Evolutionary conservation across 2,797 vertebrate genomes (phyloP).

Genomic region (Potorous gilbertii): DNA sequence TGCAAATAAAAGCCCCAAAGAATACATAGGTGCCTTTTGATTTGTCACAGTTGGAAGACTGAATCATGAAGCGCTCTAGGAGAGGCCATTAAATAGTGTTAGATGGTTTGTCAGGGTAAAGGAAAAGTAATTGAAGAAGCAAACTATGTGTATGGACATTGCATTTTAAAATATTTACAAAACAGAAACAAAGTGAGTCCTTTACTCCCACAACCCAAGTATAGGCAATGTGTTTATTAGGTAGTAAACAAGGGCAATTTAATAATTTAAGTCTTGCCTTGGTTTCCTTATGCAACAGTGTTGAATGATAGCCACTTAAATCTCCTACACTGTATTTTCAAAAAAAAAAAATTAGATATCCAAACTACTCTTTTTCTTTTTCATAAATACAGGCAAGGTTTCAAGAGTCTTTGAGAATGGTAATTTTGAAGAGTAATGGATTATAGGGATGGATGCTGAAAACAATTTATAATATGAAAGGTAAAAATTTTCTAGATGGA

Average conservation of each 20-base stretch:
- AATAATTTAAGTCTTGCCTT: conserved; percentile 60
- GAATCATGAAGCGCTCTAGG: conserved; percentile 62
- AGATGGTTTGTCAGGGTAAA: conserved; percentile 67
- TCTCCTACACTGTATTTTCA: conserved; percentile 7
- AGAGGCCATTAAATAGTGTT: conserved; percentile 62
- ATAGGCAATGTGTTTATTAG: conserved; percentile 41
- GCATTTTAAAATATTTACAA: conserved; percentile 72
- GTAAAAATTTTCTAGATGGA: background rate
- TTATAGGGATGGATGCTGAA: background rate
- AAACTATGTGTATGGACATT: conserved; percentile 44
- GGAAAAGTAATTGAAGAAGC: conserved; percentile 68
- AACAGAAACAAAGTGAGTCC: conserved; percentile 29
- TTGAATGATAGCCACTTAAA: conserved; percentile 45
- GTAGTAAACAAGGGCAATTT: conserved; percentile 36
- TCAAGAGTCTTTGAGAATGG: conserved; percentile 40
- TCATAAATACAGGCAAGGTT: background rate
- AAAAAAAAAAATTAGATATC: background rate
- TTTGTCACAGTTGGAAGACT: conserved; percentile 72
- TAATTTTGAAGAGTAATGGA: conserved; percentile 12
- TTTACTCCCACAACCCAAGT: conserved; percentile 25
- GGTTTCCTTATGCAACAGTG: background rate
- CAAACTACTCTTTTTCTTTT: conserved; percentile 17
- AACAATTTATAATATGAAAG: conserved; percentile 30
- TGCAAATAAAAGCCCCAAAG: conserved; percentile 65
- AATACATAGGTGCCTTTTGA: conserved; percentile 70